Base-by-base conservation (phyloP, 2,888 invertebrate genomes). In the Portevinia maculata region DNA sequence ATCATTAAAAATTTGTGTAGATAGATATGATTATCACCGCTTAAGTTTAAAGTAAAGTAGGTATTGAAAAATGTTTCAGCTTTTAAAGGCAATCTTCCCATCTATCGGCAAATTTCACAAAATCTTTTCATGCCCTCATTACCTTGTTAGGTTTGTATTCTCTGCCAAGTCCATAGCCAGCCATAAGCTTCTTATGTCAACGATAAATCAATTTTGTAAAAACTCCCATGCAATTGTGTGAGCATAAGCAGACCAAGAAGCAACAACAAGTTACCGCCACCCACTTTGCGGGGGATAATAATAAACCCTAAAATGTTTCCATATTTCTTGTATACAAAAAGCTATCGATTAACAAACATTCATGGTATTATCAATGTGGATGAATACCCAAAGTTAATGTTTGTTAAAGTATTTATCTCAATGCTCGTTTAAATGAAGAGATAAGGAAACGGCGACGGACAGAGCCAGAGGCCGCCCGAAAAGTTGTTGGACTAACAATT, bases 121-220 rank as follows among this genome's bases (percentile, higher is more conserved):
- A 3, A 8, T 1, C 19, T 46, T 9, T n/a, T 55, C 24, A 39
- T 11, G 11, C 8, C 19, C 55, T 46, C 48, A 46, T 57, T 57
- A 19, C 28, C 46, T 57, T 19, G 57, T 57, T 39, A 48, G 13
- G 46, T 46, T 57, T 48, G 48, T 41, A 41, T 32, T 39, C 46
- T 21, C 19, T 46, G 32, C 60, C 15, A n/a, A 39, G 24, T 37
- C 6, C 7, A 53, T 60, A 60, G 41, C 55, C 39, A 60, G 41
- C 55, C 39, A 59, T 75, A 59, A 67, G 67, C 67, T 67, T 44
- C 74, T 75, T 75, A 75, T 65, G 65, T 65, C 74, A 75, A 59
- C 50, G 65, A 75, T 65, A 75, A 75, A 75, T 75, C 74, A 75
- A 59, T 50, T 59, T 41, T 21, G 39, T 64, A 15, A 4, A 41